Percentiles rank a stretch among this genome's conserved stretches.
phyloP scores from a whole-genome alignment of 2,113 vertebrate species.

The Chelonoidis abingdonii region DNA sequence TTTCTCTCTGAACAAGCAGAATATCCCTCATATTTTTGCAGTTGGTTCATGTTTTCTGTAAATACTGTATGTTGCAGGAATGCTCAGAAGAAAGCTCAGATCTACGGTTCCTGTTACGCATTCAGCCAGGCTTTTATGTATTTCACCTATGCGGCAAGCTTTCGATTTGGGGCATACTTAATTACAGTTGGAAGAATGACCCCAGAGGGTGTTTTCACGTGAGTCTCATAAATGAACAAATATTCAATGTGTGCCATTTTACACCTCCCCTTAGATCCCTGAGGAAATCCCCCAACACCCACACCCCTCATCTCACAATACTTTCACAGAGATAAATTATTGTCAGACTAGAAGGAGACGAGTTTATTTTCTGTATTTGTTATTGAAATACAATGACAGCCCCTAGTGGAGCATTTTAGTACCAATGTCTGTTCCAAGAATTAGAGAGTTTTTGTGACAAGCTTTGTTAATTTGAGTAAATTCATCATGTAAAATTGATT shows the following conservation, averaged over 20 bases:
- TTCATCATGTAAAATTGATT: neutral
- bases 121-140: constrained; percentile 70
- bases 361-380: constrained; percentile 28
- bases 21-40: neutral
- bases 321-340: neutral
- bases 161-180: constrained; percentile 65
- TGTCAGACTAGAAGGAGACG: constrained; percentile 27
- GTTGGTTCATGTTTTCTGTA: neutral
- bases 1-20: neutral
- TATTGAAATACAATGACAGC: neutral
- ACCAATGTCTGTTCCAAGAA: neutral
- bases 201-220: constrained; percentile 70
- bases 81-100: constrained; percentile 52
- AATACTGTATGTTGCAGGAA: constrained; percentile 59
- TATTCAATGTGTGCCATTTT: constrained; percentile 36
- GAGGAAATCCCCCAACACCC: constrained; percentile 16
- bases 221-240: constrained; percentile 67
- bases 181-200: constrained; percentile 69
- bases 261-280: constrained; percentile 37
- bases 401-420: neutral
- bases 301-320: neutral
- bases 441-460: neutral
- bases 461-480: neutral
- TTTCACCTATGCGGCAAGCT: constrained; percentile 46
- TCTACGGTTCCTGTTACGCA: constrained; percentile 37